Evolutionary conservation across 1,140 invertebrate species (phyloP), one percentile per base, ranked within the genome.

Genomic region (Drosophila obscura): DNA sequence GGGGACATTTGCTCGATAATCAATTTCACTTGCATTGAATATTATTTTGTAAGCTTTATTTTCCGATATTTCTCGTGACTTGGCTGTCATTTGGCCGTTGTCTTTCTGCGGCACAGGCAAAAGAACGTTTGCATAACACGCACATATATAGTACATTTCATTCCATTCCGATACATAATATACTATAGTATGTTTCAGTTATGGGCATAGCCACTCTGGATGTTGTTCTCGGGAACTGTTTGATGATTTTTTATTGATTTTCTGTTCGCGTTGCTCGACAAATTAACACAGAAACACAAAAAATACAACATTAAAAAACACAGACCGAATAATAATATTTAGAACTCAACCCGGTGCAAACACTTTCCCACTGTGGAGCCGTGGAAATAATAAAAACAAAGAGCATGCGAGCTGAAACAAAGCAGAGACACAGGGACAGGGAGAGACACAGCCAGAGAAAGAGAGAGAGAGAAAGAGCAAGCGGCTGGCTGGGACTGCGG

Each of bases 81-180:
- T 13, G 28, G 19, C 19, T 19, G 22, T 45, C 57, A 31, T 50
- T 60, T 28, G 56, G 63, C 6, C 5, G 26, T 28, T 7, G 26
- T 39, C 63, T 74, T 41, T 61, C 57, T 62, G 39, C 52, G 56
- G 45, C 31, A 67, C 69, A 15, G 65, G 31, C 65, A 57, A 62
- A 60, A 74, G 35, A 76, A 65, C 16, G 76, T 88, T 88, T 88
- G 83, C 83, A 88, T 88, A 88, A 87, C 83, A 83, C 79, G 79
- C 83, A 82, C 79, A 87, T 52, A 44, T 22, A 51, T 48, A 50
- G 28, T 51, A 49, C 9, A 49, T 49, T 15, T 19, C 19, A 19
- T 19, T 19, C 19, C 19, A 19, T 24, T 60, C 49, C 22, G 22
- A 48, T 41, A 35, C 49, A 50, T 35, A 9, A 35, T 35, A 13